Conservation (phyloP, 1,140 invertebrate species). For the Nebria ingens region DNA sequence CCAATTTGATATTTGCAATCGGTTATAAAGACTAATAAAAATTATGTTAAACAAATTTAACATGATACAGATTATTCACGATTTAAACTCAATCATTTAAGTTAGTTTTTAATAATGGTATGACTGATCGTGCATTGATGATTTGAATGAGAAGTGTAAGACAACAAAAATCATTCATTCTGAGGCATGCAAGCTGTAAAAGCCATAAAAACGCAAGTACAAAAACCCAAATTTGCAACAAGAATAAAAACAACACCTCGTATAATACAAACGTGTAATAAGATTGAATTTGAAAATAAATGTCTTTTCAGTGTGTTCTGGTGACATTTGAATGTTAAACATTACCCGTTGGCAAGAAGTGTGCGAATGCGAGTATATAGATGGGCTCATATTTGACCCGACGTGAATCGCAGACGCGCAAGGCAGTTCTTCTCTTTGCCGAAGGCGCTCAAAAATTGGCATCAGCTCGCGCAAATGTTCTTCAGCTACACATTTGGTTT, state of each 20-base stretch:
- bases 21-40: too few relatives aligned
- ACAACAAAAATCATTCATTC: not conserved
- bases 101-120: too few relatives aligned
- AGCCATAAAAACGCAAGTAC: not conserved
- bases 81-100: too few relatives aligned
- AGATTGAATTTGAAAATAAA: not conserved
- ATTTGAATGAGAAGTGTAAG: slow-evolving; percentile 3
- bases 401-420: slow-evolving; percentile 79
- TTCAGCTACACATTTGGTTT: too few relatives aligned
- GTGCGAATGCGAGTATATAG: slow-evolving; percentile 33
- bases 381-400: slow-evolving; percentile 41
- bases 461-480: slow-evolving; percentile 86
- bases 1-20: too few relatives aligned
- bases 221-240: not conserved
- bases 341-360: slow-evolving; percentile 61
- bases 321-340: slow-evolving; percentile 33
- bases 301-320: not conserved
- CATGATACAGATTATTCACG: too few relatives aligned
- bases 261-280: not conserved
- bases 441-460: slow-evolving; percentile 85
- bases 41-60: too few relatives aligned
- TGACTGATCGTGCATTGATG: slow-evolving; percentile 1
- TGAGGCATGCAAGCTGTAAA: too few relatives aligned
- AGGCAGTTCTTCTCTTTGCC: slow-evolving; percentile 75
- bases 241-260: not conserved